Conservation (phyloP, 2,888 invertebrate genomes). For the Dilophus febrilis region DNA sequence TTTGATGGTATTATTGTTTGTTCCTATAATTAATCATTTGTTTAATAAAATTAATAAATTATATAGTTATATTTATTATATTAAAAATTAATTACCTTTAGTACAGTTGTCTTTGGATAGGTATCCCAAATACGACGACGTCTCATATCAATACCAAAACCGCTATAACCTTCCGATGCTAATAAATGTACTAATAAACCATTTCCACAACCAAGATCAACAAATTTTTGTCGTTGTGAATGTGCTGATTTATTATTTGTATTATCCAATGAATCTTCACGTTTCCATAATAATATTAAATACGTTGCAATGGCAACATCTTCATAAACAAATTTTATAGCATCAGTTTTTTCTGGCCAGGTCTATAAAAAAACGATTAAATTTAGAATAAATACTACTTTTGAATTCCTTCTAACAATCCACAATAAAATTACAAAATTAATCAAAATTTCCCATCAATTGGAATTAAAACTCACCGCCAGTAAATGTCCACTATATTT, state of each 20-base stretch:
- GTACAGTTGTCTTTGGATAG: constrained; percentile 38
- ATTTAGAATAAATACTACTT: background rate
- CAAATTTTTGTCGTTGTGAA: constrained; percentile 43
- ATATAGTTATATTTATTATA: background rate
- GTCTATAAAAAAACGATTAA: constrained; percentile 42
- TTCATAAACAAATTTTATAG: constrained; percentile 88
- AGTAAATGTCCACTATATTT: constrained; percentile 63
- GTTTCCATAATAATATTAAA: constrained; percentile 62
- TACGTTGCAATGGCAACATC: constrained; percentile 90
- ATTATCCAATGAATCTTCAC: constrained; percentile 25
- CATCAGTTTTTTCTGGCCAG: constrained; percentile 90
- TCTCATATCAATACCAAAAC: constrained; percentile 71
- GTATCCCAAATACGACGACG: constrained; percentile 76
- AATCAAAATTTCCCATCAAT: too few relatives aligned
- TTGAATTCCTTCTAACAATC: too few relatives aligned
- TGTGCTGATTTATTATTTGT: constrained; percentile 18
- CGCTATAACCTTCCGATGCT: constrained; percentile 62
- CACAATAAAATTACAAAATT: too few relatives aligned
- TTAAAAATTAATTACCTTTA: constrained; percentile 2
- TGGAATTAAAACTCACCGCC: constrained; percentile 32
- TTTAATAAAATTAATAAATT: constrained; percentile 1
- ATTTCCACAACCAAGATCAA: constrained; percentile 96
- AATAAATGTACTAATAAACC: constrained; percentile 82
- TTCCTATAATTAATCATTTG: constrained; percentile 34
- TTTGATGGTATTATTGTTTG: constrained; percentile 51